Evolutionary conservation across 1,140 invertebrate species (phyloP).

Genomic region (Metaphire vulgaris): DNA sequence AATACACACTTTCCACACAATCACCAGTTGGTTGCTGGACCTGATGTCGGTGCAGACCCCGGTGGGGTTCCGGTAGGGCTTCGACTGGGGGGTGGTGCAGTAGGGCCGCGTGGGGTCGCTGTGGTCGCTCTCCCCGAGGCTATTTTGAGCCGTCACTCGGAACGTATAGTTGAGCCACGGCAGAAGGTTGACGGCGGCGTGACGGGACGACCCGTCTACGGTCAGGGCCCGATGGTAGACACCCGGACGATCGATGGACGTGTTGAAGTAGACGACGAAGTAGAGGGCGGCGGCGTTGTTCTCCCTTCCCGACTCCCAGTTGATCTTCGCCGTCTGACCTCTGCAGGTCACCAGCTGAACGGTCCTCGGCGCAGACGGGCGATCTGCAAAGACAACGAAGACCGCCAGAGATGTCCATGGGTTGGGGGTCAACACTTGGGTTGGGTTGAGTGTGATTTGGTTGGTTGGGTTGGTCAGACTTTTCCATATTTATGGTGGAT

Average conservation of each 20-base stretch:
- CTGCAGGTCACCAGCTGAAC: conserved; percentile 1
- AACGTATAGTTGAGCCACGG: conserved; percentile 97
- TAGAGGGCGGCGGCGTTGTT: conserved; percentile 82
- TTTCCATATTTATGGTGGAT: too few relatives aligned
- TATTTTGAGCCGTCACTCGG: conserved; percentile 84
- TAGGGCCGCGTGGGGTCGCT: conserved; percentile 67
- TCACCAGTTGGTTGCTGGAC: conserved; percentile 79
- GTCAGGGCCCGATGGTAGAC: conserved; percentile 33
- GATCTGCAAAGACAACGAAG: background rate
- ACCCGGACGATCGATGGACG: conserved; percentile 77
- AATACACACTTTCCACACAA: conserved; percentile 73
- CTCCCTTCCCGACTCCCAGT: conserved; percentile 81
- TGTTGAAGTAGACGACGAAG: conserved; percentile 89
- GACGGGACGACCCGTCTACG: background rate
- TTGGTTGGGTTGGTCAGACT: too few relatives aligned
- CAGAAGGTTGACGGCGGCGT: background rate
- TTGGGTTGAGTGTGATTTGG: too few relatives aligned
- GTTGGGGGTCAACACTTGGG: background rate
- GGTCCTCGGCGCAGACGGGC: conserved; percentile 1
- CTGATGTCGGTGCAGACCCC: conserved; percentile 84
- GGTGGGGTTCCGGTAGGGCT: conserved; percentile 88
- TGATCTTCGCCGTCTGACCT: conserved; percentile 59
- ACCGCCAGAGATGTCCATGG: too few relatives aligned
- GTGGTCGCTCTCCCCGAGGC: conserved; percentile 81
- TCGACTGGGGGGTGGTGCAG: conserved; percentile 79